Conservation (phyloP, 2,113 vertebrate genomes). For the Noctilio leporinus region DNA sequence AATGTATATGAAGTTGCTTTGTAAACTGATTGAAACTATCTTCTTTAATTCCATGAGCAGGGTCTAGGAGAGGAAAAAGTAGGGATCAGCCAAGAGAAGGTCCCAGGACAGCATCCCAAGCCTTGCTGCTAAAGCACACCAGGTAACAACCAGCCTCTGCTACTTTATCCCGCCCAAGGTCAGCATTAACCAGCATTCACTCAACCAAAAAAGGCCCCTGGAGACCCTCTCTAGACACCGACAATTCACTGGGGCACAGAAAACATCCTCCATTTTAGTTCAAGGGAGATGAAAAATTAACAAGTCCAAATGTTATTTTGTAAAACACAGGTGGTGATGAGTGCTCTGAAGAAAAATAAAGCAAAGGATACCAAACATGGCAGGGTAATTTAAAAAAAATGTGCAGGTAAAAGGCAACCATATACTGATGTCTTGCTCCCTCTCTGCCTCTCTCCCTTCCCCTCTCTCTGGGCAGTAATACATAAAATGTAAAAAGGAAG, state of each 20-base stretch:
- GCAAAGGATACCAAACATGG: not conserved
- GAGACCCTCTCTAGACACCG: not conserved
- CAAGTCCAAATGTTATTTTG: not conserved
- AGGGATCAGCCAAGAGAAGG: not conserved
- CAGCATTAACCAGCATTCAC: not conserved
- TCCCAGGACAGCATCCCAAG: not conserved
- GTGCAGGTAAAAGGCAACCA: no score
- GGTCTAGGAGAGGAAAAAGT: not conserved
- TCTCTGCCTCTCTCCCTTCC: no score
- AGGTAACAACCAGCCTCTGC: not conserved
- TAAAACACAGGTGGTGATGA: not conserved
- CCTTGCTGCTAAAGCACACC: not conserved
- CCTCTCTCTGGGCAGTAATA: no score
- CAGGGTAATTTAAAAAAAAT: not conserved
- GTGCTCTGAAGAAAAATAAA: constrained; percentile 1
- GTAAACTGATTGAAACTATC: not conserved
- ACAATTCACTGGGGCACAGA: not conserved
- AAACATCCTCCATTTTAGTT: not conserved
- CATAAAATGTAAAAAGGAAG: no score
- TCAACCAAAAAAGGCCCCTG: not conserved
- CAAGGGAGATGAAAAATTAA: not conserved
- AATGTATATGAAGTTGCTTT: not conserved
- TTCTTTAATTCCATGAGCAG: not conserved
- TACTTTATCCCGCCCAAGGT: no score
- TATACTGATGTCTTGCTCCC: no score